Percentiles rank a stretch among this genome's conserved stretches.
These are phyloP conservation scores for Miltochrista miniata DNA, from an alignment of 2,888 invertebrate species.

Conservation along the genomic window DNA sequence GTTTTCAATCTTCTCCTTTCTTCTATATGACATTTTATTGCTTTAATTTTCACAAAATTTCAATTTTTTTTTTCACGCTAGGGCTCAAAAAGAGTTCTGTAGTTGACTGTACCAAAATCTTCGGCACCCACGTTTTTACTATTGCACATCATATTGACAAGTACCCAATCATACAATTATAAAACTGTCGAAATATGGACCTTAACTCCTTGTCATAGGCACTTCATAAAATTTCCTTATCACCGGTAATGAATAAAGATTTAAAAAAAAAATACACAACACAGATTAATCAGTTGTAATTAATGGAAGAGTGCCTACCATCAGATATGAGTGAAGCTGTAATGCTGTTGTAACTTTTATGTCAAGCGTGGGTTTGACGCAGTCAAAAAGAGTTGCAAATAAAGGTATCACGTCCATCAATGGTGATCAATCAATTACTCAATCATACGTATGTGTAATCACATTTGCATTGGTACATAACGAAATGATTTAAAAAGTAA, in stretches of 20 bases:
- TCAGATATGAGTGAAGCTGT: slow-evolving; percentile 21
- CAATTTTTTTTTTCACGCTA: too few species aligned
- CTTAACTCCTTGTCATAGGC: slow-evolving; percentile 11
- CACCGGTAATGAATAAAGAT: slow-evolving; percentile 32
- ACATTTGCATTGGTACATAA: too few species aligned
- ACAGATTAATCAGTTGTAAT: slow-evolving; percentile 32
- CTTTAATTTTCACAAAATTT: too few species aligned
- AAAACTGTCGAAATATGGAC: slow-evolving; percentile 12
- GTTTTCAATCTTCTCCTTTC: too few species aligned
- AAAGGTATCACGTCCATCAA: slow-evolving; percentile 5
- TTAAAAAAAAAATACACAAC: slow-evolving; percentile 33
- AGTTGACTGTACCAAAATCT: slow-evolving; percentile 30
- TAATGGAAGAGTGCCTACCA: slow-evolving; percentile 25
- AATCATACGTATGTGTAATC: neutral
- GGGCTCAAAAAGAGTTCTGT: slow-evolving; percentile 7
- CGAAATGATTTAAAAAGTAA: too few species aligned
- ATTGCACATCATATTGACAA: slow-evolving; percentile 37
- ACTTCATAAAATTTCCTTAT: slow-evolving; percentile 13
- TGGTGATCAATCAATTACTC: neutral
- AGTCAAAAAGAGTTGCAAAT: slow-evolving; percentile 5
- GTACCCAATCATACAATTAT: slow-evolving; percentile 15
- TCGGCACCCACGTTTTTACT: slow-evolving; percentile 37
- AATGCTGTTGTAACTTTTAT: slow-evolving; percentile 17
- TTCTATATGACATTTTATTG: too few species aligned
- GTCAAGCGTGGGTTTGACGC: slow-evolving; percentile 21